phyloP scores from a whole-genome alignment of 2,797 vertebrate genomes.

The Todus mexicanus region DNA sequence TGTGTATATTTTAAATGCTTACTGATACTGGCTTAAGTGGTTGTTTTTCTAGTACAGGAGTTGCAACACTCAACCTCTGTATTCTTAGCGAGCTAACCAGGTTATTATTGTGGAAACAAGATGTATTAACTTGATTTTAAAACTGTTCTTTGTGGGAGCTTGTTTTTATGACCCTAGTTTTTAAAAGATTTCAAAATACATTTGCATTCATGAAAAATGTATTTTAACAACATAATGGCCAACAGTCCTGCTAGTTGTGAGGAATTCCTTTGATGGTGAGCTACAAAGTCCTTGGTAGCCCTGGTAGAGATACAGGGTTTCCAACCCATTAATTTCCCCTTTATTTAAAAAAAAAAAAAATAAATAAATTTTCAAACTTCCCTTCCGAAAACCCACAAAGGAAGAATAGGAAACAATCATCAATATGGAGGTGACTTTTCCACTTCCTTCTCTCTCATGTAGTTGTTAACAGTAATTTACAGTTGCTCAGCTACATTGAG shows the following conservation, averaged over 20 bases:
- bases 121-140: background rate
- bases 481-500: conserved; percentile 40
- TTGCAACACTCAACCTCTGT: background rate
- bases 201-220: conserved; percentile 43
- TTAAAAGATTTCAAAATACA: conserved; percentile 22
- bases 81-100: background rate
- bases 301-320: background rate
- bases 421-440: conserved; percentile 1
- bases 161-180: background rate
- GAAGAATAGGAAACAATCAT: background rate
- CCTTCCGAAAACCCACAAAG: background rate
- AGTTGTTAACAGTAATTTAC: conserved; percentile 68
- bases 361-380: no score
- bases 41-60: background rate
- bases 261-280: conserved; percentile 60
- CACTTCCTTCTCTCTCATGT: conserved; percentile 60
- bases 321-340: background rate
- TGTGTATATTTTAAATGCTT: background rate
- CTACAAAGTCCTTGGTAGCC: conserved; percentile 47
- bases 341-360: no score
- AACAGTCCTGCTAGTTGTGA: background rate
- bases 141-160: background rate
- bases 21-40: background rate
- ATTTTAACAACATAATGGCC: conserved; percentile 38
- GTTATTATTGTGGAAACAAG: conserved; percentile 6